Evolutionary conservation across 2,888 invertebrate species (phyloP).

Genomic region (Agrochola lychnidis): DNA sequence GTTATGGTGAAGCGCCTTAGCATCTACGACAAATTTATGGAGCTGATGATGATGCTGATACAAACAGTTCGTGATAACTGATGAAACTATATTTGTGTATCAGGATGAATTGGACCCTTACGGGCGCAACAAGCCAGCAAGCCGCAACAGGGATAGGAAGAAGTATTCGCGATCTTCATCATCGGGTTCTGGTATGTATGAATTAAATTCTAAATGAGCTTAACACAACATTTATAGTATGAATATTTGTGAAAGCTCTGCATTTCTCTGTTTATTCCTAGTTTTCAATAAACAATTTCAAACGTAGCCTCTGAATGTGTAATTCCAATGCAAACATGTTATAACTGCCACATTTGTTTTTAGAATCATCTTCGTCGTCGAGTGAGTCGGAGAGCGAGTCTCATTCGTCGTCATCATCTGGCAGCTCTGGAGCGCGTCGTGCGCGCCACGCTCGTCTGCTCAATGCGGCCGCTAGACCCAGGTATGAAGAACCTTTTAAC

Average conservation of each 20-base stretch:
- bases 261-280: background rate
- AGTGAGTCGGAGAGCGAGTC: slow-evolving; percentile 89
- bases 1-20: background rate
- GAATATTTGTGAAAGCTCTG: background rate
- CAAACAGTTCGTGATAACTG: background rate
- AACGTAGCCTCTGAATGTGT: background rate
- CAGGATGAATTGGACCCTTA: slow-evolving; percentile 88
- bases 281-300: background rate
- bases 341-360: slow-evolving; percentile 10
- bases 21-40: background rate
- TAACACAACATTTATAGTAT: background rate
- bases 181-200: slow-evolving; percentile 84
- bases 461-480: slow-evolving; percentile 85
- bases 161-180: slow-evolving; percentile 88
- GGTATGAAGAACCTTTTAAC: slow-evolving; percentile 67
- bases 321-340: background rate
- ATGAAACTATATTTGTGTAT: slow-evolving; percentile 15
- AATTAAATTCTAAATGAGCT: background rate
- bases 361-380: slow-evolving; percentile 87
- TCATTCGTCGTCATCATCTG: slow-evolving; percentile 87
- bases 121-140: slow-evolving; percentile 81
- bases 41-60: background rate
- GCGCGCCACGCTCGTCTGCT: slow-evolving; percentile 85
- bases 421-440: slow-evolving; percentile 86
- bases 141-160: slow-evolving; percentile 83